Percentiles rank a stretch among this genome's conserved stretches.
These are phyloP conservation scores for Merops nubicus DNA, from an alignment of 2,113 vertebrate species.

Conservation along the genomic window DNA sequence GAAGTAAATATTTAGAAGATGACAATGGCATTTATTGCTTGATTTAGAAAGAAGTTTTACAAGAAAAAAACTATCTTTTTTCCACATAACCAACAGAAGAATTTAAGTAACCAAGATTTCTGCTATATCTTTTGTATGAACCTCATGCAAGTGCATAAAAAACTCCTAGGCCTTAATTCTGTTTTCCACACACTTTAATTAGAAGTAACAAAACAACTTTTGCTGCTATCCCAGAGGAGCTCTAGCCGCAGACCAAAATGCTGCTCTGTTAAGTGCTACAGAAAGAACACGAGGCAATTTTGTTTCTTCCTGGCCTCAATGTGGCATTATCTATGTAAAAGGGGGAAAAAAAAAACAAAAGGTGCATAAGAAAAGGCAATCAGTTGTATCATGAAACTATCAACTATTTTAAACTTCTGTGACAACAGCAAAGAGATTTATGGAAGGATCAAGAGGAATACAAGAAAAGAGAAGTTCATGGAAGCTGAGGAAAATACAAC, in stretches of 20 bases:
- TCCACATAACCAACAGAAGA: background rate
- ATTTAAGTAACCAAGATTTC: background rate
- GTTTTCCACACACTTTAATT: background rate
- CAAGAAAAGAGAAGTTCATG: background rate
- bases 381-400: background rate
- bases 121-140: background rate
- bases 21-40: background rate
- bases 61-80: background rate
- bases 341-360: background rate
- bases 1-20: rapidly evolving
- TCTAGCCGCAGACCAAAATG: background rate
- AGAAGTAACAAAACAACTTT: background rate
- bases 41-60: background rate
- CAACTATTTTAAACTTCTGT: background rate
- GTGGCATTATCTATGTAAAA: background rate
- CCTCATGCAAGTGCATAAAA: background rate
- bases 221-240: background rate
- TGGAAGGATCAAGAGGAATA: background rate
- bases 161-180: background rate
- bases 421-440: background rate
- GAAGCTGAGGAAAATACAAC: background rate
- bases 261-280: background rate
- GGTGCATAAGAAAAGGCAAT: background rate
- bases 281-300: background rate
- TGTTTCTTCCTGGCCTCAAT: background rate